These are phyloP conservation scores for Clusia tigrina DNA, from an alignment of 2,888 invertebrate genomes.

Conservation along the genomic window DNA sequence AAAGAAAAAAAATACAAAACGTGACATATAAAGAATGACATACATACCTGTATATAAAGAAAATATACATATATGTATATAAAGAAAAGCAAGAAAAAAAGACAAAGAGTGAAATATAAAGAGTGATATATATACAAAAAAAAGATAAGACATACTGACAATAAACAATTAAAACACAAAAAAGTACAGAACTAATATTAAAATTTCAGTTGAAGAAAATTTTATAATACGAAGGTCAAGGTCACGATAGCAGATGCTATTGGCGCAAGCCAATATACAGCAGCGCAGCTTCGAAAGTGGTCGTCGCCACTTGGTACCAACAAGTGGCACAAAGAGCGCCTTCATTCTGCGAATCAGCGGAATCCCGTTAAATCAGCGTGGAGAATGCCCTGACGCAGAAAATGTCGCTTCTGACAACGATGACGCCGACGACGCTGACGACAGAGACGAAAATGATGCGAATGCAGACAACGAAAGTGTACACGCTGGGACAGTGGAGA, in stretches of 20 bases:
- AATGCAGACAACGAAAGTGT: neutral
- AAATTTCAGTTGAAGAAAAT: too few relatives aligned
- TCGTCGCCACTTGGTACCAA: too few relatives aligned
- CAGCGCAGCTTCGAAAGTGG: neutral
- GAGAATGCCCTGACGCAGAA: too few relatives aligned
- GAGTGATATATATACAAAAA: neutral
- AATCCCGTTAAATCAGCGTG: too few relatives aligned
- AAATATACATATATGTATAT: too few relatives aligned
- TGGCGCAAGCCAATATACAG: neutral
- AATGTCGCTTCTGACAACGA: too few relatives aligned
- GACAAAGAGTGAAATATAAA: neutral
- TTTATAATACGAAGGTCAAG: too few relatives aligned
- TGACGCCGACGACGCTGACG: too few relatives aligned
- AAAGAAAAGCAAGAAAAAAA: neutral
- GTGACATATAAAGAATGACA: neutral
- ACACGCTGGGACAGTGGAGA: neutral
- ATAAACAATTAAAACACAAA: neutral
- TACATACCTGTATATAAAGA: neutral
- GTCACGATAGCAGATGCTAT: neutral
- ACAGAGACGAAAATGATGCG: too few relatives aligned
- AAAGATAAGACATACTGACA: neutral
- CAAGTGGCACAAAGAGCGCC: too few relatives aligned
- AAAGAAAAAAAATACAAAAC: neutral
- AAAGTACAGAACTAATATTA: neutral
- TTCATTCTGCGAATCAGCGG: too few relatives aligned